Evolutionary conservation across 2,113 vertebrate species (phyloP).

Genomic region (Mandrillus leucophaeus): DNA sequence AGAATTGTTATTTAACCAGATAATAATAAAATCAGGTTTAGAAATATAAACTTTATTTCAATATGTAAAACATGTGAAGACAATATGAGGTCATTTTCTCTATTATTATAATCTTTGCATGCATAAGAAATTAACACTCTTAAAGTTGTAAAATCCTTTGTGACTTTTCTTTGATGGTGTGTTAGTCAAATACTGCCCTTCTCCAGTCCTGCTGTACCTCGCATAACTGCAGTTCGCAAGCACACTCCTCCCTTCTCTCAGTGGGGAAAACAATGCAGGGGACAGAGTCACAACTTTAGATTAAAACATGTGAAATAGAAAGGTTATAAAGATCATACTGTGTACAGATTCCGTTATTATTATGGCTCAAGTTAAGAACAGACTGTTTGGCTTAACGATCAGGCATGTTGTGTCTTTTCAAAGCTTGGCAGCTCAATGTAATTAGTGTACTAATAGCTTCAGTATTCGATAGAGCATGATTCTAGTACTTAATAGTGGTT

Average conservation of each 20-base stretch:
- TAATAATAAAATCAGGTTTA: constrained; percentile 54
- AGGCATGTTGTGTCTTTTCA: constrained; percentile 31
- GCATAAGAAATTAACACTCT: constrained; percentile 54
- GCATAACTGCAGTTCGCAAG: not conserved
- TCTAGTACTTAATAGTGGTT: not conserved
- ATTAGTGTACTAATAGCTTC: constrained; percentile 44
- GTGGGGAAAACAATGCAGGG: not conserved
- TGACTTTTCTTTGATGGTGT: not conserved
- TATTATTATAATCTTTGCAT: not conserved
- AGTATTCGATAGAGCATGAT: constrained; percentile 34
- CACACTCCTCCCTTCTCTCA: too few species aligned
- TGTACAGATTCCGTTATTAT: not conserved
- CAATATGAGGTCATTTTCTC: constrained; percentile 18
- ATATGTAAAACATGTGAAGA: not conserved
- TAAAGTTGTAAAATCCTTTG: constrained; percentile 16
- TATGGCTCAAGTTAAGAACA: constrained; percentile 15
- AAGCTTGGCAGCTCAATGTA: constrained; percentile 28
- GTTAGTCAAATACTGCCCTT: not conserved
- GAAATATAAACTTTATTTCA: constrained; percentile 23
- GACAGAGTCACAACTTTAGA: not conserved
- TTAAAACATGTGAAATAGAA: not conserved
- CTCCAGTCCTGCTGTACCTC: not conserved
- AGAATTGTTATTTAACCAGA: constrained; percentile 13
- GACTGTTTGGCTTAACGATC: constrained; percentile 43
- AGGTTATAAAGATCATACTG: not conserved